phyloP scores from a whole-genome alignment of 2,888 invertebrate species.

The Dryadula phaetusa region DNA sequence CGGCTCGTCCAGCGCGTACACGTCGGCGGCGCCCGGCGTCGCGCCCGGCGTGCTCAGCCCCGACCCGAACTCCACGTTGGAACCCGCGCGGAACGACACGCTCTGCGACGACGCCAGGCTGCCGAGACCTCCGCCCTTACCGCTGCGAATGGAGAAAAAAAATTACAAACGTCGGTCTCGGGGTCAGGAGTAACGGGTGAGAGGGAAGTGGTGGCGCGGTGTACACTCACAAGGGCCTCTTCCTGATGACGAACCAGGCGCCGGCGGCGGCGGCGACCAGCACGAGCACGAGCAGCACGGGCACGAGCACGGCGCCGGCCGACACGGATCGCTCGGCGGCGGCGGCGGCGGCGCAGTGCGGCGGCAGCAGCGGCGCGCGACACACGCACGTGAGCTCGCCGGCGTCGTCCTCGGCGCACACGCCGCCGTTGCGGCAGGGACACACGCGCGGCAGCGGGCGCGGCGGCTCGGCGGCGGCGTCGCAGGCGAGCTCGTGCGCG shows the following conservation, averaged over 20 bases:
- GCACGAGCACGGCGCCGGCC: conserved; percentile 91
- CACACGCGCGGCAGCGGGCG: conserved; percentile 91
- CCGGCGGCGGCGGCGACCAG: conserved; percentile 89
- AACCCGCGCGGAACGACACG: conserved; percentile 96
- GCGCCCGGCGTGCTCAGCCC: conserved; percentile 86
- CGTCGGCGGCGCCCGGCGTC: conserved; percentile 85
- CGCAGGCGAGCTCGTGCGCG: conserved; percentile 89
- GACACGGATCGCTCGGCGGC: conserved; percentile 77
- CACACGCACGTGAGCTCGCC: conserved; percentile 86
- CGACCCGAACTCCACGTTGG: conserved; percentile 94
- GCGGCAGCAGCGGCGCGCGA: conserved; percentile 87
- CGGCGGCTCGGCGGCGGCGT: conserved; percentile 91
- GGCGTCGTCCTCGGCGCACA: conserved; percentile 85
- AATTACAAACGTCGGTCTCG: too few species aligned
- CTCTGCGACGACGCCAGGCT: conserved; percentile 94
- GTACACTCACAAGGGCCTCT: conserved; percentile 95
- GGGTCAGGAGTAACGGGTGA: too few species aligned
- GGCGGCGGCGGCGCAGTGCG: conserved; percentile 76
- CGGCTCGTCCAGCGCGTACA: conserved; percentile 90
- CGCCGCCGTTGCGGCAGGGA: conserved; percentile 94
- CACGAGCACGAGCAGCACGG: conserved; percentile 91
- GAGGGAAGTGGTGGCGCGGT: too few species aligned
- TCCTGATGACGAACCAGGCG: conserved; percentile 92
- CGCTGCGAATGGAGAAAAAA: conserved; percentile 76
- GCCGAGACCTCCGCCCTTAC: conserved; percentile 91